Evolutionary conservation across 1,140 invertebrate species (phyloP).

Genomic region (Lethocerus indicus): DNA sequence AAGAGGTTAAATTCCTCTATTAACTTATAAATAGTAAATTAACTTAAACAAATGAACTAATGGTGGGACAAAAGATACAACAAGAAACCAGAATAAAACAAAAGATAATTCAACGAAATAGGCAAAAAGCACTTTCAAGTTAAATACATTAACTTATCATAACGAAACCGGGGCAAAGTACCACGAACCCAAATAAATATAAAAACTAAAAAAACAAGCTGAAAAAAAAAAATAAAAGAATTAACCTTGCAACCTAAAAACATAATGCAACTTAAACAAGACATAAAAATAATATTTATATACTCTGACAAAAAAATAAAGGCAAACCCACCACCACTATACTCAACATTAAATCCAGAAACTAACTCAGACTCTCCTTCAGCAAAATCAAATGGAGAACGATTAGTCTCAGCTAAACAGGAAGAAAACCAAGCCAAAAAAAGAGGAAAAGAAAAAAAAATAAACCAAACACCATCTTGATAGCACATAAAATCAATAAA

Average conservation of each 20-base stretch:
- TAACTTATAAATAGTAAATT: no score
- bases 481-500: conserved; percentile 23
- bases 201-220: conserved; percentile 30
- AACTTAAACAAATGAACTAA: no score
- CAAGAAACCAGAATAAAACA: conserved; percentile 8
- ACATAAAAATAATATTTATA: conserved; percentile 47
- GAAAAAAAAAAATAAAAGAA: conserved; percentile 30
- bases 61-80: no score
- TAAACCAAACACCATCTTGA: conserved; percentile 28
- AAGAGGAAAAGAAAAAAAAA: conserved; percentile 30
- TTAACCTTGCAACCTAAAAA: conserved; percentile 29
- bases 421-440: conserved; percentile 34
- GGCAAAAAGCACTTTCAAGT: conserved; percentile 34
- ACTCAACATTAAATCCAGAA: conserved; percentile 59
- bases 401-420: conserved; percentile 50
- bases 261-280: conserved; percentile 31
- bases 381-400: conserved; percentile 59
- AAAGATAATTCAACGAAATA: conserved; percentile 27
- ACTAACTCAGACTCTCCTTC: conserved; percentile 57
- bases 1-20: no score
- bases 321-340: conserved; percentile 44
- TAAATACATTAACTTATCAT: conserved; percentile 42
- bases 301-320: conserved; percentile 57
- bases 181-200: conserved; percentile 37
- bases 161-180: conserved; percentile 33